A percentile compares a stretch with the other conserved stretches of the same genome.
Conservation (phyloP, 2,113 vertebrate species). For the Ginglymostoma cirratum region DNA sequence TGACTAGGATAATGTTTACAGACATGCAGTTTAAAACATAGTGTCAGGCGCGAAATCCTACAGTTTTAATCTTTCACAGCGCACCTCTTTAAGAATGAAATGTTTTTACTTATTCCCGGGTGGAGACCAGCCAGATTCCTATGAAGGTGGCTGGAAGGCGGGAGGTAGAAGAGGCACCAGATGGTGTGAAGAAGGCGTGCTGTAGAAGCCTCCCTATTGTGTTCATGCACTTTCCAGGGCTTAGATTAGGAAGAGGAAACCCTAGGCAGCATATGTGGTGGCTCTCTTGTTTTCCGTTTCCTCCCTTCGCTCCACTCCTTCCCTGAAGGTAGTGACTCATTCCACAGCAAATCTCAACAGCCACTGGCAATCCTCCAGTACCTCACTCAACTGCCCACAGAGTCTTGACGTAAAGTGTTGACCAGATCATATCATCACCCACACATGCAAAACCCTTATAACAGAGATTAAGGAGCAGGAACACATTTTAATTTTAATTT, state of each 20-base stretch:
- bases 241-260: neutral
- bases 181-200: neutral
- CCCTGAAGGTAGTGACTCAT: neutral
- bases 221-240: neutral
- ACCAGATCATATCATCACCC: neutral
- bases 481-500: neutral
- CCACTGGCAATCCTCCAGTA: neutral
- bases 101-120: neutral
- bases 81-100: too few relatives aligned
- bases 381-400: neutral
- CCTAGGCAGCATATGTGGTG: neutral
- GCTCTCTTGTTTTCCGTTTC: neutral
- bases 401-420: neutral
- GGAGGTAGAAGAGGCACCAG: neutral
- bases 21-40: too few relatives aligned
- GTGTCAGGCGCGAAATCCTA: neutral
- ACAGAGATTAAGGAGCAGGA: neutral
- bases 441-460: neutral
- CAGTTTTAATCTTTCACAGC: neutral
- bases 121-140: neutral
- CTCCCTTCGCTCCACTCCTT: neutral
- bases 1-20: neutral
- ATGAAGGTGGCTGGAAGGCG: neutral
- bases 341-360: neutral
- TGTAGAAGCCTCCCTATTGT: neutral